Evolutionary conservation across 1,140 invertebrate genomes (phyloP), one percentile per base, ranked within the genome.

Genomic region (Caenorhabditis remanei): DNA sequence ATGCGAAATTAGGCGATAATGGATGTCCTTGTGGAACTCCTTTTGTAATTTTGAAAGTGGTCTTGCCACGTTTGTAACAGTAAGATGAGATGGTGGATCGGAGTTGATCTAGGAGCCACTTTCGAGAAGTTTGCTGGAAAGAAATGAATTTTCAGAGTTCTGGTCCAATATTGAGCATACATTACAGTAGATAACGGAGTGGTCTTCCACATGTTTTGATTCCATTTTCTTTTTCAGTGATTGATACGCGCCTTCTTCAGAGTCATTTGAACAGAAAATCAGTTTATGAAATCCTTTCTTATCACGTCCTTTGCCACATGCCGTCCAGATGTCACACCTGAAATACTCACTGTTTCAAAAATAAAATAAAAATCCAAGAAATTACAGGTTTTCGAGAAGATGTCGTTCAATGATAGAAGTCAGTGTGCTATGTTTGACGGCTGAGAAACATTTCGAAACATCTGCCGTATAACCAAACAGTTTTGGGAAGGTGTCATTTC

Each of bases 1-100:
- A n/a, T 50, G 71, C 71, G 8, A 79, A n/a, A 24, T 50, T 50
- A 4, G 71, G 53, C 32, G 71, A 79, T 16, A 79, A 14, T 13
- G 71, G 71, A 53, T 79, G 71, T 21, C 71, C 71, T 41, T 79
- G 71, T 24, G 71, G 71, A 50, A 79, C 71, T n/a, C 71, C 71
- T 7, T 79, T 79, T 14, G 46, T 50, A 9, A 79, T 24, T 50
- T n/a, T 50, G 9, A 24, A 79, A 24, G n/a, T 21, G 9, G 46
- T 50, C 24, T n/a, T 6, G 14, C 71, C 71, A n/a, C 46, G 43
- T 24, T 79, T 24, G 9, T 50, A 79, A 24, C 24, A 79, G n/a
- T 53, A 79, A 4, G 71, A 50, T 46, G 46, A 50, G 40, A 79
- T 6, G 9, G 40, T 13, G 7, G 8, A 11, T 43, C 40, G 46